phyloP scores from a whole-genome alignment of 2,113 vertebrate genomes.

The Phycodurus eques region DNA sequence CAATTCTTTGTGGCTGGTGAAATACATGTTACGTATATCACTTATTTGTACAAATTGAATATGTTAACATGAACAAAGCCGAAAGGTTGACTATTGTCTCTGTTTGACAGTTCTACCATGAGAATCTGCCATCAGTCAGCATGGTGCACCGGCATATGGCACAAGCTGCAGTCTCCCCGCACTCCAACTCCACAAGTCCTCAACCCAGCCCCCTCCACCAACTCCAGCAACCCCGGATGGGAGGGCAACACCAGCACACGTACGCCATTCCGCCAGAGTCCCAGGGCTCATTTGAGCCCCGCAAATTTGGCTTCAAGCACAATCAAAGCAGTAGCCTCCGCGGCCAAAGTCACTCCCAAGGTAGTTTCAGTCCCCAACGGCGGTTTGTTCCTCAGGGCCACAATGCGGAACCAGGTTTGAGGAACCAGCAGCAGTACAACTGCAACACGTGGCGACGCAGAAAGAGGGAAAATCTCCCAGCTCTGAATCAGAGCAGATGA shows the following conservation, averaged over 20 bases:
- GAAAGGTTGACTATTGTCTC: neutral
- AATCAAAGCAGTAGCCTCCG: constrained; percentile 44
- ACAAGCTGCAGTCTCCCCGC: constrained; percentile 53
- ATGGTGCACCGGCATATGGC: constrained; percentile 56
- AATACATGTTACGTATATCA: too few relatives aligned
- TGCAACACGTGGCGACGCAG: constrained; percentile 82
- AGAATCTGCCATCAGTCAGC: constrained; percentile 64
- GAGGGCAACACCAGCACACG: constrained; percentile 38
- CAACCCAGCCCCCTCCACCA: constrained; percentile 65
- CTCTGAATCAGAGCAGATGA: constrained; percentile 86
- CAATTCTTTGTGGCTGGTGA: too few relatives aligned
- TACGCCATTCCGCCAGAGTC: constrained; percentile 41
- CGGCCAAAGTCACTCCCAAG: constrained; percentile 35
- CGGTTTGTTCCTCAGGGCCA: constrained; percentile 60
- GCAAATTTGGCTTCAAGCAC: constrained; percentile 56
- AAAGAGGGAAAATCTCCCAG: constrained; percentile 79
- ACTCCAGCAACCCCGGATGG: constrained; percentile 61
- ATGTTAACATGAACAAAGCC: too few relatives aligned
- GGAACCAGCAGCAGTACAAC: constrained; percentile 85
- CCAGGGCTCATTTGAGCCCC: constrained; percentile 31
- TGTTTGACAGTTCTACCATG: constrained; percentile 69
- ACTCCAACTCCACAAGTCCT: constrained; percentile 54
- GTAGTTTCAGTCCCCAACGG: constrained; percentile 47
- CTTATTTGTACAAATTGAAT: too few relatives aligned
- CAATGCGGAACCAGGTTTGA: constrained; percentile 64